Evolutionary conservation across 2,888 invertebrate genomes (phyloP).

Genomic region (Baccha elongata): DNA sequence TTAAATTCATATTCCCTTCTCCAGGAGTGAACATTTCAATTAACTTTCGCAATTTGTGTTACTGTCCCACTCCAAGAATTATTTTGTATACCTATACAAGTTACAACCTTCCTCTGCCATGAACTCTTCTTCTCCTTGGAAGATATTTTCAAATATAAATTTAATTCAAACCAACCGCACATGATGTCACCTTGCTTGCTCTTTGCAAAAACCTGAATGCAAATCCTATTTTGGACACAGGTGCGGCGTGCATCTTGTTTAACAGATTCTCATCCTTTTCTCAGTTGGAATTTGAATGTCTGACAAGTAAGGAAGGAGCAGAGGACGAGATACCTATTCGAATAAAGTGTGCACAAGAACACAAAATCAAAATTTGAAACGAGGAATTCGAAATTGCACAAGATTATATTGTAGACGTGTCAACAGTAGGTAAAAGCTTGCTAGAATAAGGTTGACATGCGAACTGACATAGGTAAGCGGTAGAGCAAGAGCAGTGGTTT

Average conservation of each 20-base stretch:
- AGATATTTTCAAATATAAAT: conserved; percentile 55
- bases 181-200: conserved; percentile 55
- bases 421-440: conserved; percentile 67
- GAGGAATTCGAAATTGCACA: conserved; percentile 67
- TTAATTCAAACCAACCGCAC: conserved; percentile 50
- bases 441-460: conserved; percentile 71
- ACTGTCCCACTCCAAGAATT: background rate
- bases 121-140: conserved; percentile 1
- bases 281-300: conserved; percentile 37
- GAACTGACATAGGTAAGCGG: conserved; percentile 70
- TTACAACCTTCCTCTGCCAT: conserved; percentile 7
- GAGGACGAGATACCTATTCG: conserved; percentile 3
- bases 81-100: background rate
- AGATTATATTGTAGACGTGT: conserved; percentile 72
- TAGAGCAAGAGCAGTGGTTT: conserved; percentile 49
- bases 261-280: conserved; percentile 52
- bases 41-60: conserved; percentile 62
- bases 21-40: conserved; percentile 60
- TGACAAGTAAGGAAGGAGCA: background rate
- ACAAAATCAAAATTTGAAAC: conserved; percentile 69
- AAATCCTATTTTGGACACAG: conserved; percentile 71
- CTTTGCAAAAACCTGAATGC: conserved; percentile 58
- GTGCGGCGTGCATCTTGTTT: conserved; percentile 69
- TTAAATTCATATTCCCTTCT: conserved; percentile 46
- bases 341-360: conserved; percentile 30